Conservation (phyloP, 2,797 vertebrate species). For the Rhinophrynus dorsalis region DNA sequence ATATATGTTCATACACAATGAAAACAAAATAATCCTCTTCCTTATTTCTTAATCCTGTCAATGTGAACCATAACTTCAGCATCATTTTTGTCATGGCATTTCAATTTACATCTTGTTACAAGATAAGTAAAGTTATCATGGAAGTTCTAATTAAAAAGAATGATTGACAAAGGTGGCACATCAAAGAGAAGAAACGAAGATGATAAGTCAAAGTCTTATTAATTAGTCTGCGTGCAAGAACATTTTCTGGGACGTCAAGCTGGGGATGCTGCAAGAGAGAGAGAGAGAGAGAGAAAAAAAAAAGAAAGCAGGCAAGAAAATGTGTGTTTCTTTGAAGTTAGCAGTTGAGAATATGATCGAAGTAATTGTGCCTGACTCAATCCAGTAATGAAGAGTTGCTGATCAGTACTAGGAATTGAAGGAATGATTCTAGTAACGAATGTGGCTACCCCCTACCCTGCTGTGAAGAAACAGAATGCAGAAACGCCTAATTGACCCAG, state of each 20-base stretch:
- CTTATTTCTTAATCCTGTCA: slow-evolving; percentile 56
- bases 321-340: slow-evolving; percentile 89
- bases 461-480: slow-evolving; percentile 84
- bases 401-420: slow-evolving; percentile 74
- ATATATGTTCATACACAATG: slow-evolving; percentile 40
- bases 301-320: slow-evolving; percentile 75
- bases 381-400: slow-evolving; percentile 87
- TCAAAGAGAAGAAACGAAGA: slow-evolving; percentile 81
- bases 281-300: slow-evolving; percentile 23
- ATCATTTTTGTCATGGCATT: slow-evolving; percentile 74
- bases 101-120: slow-evolving; percentile 78
- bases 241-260: slow-evolving; percentile 80
- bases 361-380: slow-evolving; percentile 91
- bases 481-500: slow-evolving; percentile 91
- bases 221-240: slow-evolving; percentile 81
- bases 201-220: slow-evolving; percentile 82
- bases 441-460: slow-evolving; percentile 70
- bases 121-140: slow-evolving; percentile 81
- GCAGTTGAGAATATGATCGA: slow-evolving; percentile 76
- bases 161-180: slow-evolving; percentile 86
- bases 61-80: slow-evolving; percentile 65
- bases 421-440: slow-evolving; percentile 77
- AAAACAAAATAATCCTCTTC: slow-evolving; percentile 46
- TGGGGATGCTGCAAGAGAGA: slow-evolving; percentile 73
- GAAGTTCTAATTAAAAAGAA: slow-evolving; percentile 82